These are phyloP conservation scores for Mylabris sibirica DNA, from an alignment of 2,888 invertebrate genomes.

Conservation along the genomic window DNA sequence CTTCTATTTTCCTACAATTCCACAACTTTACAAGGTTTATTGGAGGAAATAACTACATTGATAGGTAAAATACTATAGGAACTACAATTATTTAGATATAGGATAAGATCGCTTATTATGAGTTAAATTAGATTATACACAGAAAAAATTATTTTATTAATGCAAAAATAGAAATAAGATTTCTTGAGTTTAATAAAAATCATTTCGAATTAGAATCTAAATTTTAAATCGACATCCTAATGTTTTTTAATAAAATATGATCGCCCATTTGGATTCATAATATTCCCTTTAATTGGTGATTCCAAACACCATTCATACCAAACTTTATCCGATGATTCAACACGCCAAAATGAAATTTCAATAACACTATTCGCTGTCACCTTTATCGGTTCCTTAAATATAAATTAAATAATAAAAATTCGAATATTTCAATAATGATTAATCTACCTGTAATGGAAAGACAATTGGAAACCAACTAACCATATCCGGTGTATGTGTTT, in stretches of 20 bases:
- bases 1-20: too few species aligned
- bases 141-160: neutral
- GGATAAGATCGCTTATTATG: too few species aligned
- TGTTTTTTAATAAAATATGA: conserved; percentile 70
- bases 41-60: too few species aligned
- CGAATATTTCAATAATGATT: conserved; percentile 34
- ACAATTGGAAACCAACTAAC: conserved; percentile 98
- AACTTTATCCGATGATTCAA: conserved; percentile 79
- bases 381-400: conserved; percentile 73
- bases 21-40: too few species aligned
- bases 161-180: neutral
- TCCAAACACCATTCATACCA: conserved; percentile 96
- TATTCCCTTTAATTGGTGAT: conserved; percentile 66
- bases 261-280: conserved; percentile 78
- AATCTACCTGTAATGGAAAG: conserved; percentile 82
- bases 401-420: conserved; percentile 11
- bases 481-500: conserved; percentile 89
- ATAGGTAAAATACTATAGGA: too few species aligned
- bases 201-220: neutral
- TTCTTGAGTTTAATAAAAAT: neutral
- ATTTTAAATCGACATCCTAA: conserved; percentile 24
- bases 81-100: too few species aligned
- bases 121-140: neutral
- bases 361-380: conserved; percentile 75
- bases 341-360: conserved; percentile 87